Evolutionary conservation across 1,140 invertebrate species (phyloP).

Genomic region (Cardiocondyla obscurior): DNA sequence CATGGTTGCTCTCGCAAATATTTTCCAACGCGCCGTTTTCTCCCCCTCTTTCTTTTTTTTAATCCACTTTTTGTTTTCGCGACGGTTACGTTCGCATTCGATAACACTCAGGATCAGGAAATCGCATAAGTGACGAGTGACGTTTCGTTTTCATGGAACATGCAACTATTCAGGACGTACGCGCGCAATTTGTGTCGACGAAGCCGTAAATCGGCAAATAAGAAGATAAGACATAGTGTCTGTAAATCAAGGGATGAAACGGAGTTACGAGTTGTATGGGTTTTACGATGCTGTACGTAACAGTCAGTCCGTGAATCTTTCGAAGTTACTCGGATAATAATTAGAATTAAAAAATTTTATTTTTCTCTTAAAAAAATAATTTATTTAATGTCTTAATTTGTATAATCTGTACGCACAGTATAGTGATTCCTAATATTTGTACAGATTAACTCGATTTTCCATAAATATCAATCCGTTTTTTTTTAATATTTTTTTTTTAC

Average conservation of each 20-base stretch:
- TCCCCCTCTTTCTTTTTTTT: background rate
- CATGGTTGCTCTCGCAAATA: background rate
- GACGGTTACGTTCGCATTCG: conserved; percentile 22
- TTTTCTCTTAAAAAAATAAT: too few species aligned
- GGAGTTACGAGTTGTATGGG: conserved; percentile 49
- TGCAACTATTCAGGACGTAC: conserved; percentile 15
- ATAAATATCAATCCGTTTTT: background rate
- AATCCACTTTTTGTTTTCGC: conserved; percentile 21
- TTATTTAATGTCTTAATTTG: background rate
- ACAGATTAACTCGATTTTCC: background rate
- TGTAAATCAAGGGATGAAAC: conserved; percentile 69
- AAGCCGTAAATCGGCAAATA: conserved; percentile 62
- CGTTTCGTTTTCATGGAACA: conserved; percentile 49
- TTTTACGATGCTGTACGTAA: conserved; percentile 26
- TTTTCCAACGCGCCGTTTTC: conserved; percentile 2
- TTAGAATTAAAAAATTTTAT: background rate
- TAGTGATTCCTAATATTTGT: background rate
- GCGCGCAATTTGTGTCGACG: conserved; percentile 37
- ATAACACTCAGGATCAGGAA: conserved; percentile 50
- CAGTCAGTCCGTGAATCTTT: background rate
- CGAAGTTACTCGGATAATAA: background rate
- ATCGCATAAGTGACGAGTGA: conserved; percentile 63
- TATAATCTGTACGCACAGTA: background rate
- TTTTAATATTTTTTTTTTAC: too few species aligned
- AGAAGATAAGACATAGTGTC: conserved; percentile 59